A percentile compares a stretch with the other conserved stretches of the same genome.
Conservation (phyloP, 2,113 vertebrate genomes). For the Crotophaga sulcirostris region DNA sequence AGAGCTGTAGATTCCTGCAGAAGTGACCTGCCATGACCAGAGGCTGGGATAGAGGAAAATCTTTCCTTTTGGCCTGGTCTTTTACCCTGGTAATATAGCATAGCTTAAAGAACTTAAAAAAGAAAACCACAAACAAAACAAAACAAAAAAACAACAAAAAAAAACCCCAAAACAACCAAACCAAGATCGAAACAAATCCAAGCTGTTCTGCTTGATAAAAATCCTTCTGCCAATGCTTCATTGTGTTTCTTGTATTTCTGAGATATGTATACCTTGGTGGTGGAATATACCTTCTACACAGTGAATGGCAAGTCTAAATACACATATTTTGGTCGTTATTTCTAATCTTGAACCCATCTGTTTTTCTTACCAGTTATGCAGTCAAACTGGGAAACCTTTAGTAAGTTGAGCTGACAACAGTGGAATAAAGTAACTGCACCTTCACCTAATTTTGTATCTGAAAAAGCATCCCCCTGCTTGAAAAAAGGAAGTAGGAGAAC, state of each 20-base stretch:
- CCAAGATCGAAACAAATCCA: too few relatives aligned
- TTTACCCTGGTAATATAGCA: background rate
- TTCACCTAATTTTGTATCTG: background rate
- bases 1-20: background rate
- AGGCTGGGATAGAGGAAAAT: fast-evolving
- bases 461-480: background rate
- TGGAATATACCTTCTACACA: background rate
- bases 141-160: too few relatives aligned
- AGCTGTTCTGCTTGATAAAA: background rate
- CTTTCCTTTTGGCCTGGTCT: background rate
- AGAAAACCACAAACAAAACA: too few relatives aligned
- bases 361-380: background rate
- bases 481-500: background rate
- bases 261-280: background rate
- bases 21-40: background rate
- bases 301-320: background rate
- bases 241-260: background rate
- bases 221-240: background rate
- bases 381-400: background rate
- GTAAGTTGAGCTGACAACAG: background rate
- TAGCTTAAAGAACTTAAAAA: too few relatives aligned
- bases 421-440: background rate
- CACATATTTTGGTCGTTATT: background rate
- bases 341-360: background rate
- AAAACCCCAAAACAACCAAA: too few relatives aligned